These are phyloP conservation scores for Apis laboriosa DNA, from an alignment of 1,140 invertebrate genomes.

Conservation along the genomic window DNA sequence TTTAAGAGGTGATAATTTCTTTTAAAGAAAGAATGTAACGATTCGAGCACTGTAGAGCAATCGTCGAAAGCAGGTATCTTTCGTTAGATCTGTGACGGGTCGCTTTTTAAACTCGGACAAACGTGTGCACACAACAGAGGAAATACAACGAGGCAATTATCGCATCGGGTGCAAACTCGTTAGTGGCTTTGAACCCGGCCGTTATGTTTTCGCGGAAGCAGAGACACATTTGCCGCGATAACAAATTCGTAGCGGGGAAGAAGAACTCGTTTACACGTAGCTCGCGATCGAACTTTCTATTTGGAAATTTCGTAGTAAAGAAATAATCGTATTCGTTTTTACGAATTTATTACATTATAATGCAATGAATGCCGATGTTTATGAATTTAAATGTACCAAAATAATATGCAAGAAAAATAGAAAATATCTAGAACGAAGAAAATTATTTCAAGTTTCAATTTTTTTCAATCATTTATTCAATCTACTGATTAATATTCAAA, in stretches of 20 bases:
- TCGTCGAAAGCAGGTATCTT: conserved; percentile 10
- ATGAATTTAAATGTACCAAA: too few relatives aligned
- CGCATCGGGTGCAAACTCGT: conserved; percentile 70
- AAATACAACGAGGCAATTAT: conserved; percentile 64
- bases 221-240: conserved; percentile 60
- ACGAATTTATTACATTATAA: not conserved
- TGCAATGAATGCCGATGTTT: too few relatives aligned
- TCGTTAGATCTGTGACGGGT: conserved; percentile 17
- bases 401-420: too few relatives aligned
- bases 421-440: too few relatives aligned
- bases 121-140: conserved; percentile 2
- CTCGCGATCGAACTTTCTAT: not conserved
- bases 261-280: not conserved
- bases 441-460: too few relatives aligned
- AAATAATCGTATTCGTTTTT: not conserved
- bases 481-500: too few relatives aligned
- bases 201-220: conserved; percentile 61
- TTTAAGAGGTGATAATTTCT: too few relatives aligned
- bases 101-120: conserved; percentile 48
- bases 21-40: too few relatives aligned
- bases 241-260: conserved; percentile 35
- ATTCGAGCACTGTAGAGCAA: not conserved
- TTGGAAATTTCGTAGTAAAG: not conserved
- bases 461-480: too few relatives aligned
- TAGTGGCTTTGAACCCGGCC: conserved; percentile 68